Evolutionary conservation across 2,888 invertebrate species (phyloP).

Genomic region (Neocrepidodera transversa): DNA sequence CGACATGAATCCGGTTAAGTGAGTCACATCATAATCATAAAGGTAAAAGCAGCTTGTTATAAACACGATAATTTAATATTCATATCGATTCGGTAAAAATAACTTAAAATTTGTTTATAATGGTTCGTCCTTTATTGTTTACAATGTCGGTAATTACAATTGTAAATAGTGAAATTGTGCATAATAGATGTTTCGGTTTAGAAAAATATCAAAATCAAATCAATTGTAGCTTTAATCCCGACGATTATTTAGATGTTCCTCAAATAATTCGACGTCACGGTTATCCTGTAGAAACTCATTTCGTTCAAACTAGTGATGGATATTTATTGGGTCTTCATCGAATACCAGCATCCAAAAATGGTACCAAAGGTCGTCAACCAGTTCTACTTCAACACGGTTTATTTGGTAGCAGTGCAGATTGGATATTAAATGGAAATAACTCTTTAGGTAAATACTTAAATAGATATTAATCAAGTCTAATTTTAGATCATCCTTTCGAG

Average conservation of each 20-base stretch:
- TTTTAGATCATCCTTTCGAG: no score
- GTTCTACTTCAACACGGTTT: slow-evolving; percentile 83
- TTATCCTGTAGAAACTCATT: slow-evolving; percentile 74
- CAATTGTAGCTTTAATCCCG: slow-evolving; percentile 25
- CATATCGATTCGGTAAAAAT: neutral
- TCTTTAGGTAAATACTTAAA: slow-evolving; percentile 65
- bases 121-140: neutral
- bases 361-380: slow-evolving; percentile 59
- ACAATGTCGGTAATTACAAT: neutral
- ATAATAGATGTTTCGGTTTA: neutral
- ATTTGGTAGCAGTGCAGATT: slow-evolving; percentile 77
- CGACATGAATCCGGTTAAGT: no score
- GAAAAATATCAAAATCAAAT: neutral
- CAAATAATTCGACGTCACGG: slow-evolving; percentile 66
- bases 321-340: slow-evolving; percentile 83
- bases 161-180: neutral
- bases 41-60: neutral
- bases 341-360: slow-evolving; percentile 69
- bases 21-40: no score
- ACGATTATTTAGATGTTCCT: slow-evolving; percentile 42
- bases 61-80: neutral
- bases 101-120: neutral
- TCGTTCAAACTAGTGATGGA: slow-evolving; percentile 78
- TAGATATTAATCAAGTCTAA: no score
- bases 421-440: slow-evolving; percentile 74